Base-by-base conservation (phyloP, 2,113 vertebrate species). In the Phalacrocorax pelagicus region DNA sequence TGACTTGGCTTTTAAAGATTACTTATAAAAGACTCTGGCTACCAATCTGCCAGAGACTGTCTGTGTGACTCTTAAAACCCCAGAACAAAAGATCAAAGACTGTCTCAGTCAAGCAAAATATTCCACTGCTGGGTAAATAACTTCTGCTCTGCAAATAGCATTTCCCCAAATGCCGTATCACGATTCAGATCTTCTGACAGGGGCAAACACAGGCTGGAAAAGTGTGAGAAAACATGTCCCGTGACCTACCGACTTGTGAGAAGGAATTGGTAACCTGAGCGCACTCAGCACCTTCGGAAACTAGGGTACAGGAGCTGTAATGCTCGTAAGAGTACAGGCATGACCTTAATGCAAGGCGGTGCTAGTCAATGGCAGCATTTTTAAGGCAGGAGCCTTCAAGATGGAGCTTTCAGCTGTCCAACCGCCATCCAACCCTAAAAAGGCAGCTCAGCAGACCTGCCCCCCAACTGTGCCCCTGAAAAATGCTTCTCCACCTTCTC, bases 11-110 rank as follows among this genome's bases (percentile, higher is more conserved):
- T 81, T 95, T 86, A 88, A 96, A 96, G 81, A 95, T 94, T 92
- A 86, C 54, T 67, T 79, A 30, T n/a, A 83, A 95, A 93, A 88
- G 38, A 49, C 49, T 34, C 34, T 2, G 1, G 44, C 18, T 71
- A 91, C 74, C 84, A 40, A 36, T 65, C 86, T 87, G 19, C 20
- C 3, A 2, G 52, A 72, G 47, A 66, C 23, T 32, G 47, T 30
- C 89, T 51, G 57, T 0, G 0, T 2, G 1, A 63, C 66, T 78
- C 79, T 79, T 90, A 82, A 94, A 94, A 86, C 40, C 38, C 57
- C 67, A 72, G 83, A 90, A 94, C 27, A 90, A 90, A 96, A 95
- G 79, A 86, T 96, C 92, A 96, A 82, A 92, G 81, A 40, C 66
- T 81, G 44, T 40, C 55, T 83, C 57, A 67, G 80, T 42, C 81